Base-by-base conservation (phyloP, 1,140 invertebrate genomes). In the Patella vulgata region DNA sequence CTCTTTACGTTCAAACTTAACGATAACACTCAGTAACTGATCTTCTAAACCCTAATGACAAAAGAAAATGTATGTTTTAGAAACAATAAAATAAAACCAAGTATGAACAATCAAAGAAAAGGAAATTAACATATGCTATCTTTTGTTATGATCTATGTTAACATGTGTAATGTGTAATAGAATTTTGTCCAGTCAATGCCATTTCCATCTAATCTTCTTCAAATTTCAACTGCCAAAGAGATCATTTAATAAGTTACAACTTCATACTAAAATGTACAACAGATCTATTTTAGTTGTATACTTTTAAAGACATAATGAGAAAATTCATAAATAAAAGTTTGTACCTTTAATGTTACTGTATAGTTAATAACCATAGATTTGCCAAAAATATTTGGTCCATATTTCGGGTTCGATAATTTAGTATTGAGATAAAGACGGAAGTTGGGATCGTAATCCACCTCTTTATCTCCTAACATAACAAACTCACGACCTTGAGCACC, bases 311-410 rank as follows among this genome's bases (percentile, higher is more conserved):
- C n/a, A n/a, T n/a, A n/a, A n/a, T n/a, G n/a, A n/a, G n/a, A n/a
- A n/a, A n/a, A n/a, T n/a, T n/a, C n/a, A n/a, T n/a, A n/a, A n/a
- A n/a, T n/a, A n/a, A n/a, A n/a, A n/a, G n/a, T 36, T 14, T 82
- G 76, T 81, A 91, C 90, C 66, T 88, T 89, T 31, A 91, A 84
- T 3, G 94, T 96, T 0, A 96, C 92, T 30, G 91, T 94, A 71
- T 94, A 96, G 83, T 97, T 96, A 53, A 97, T 95, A 17, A 97
- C 91, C 66, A 91, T 87, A 0, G 92, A 90, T 79, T 92, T 94
- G 0, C 93, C 90, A 80, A 93, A 96, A 0, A 93, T 88, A 17
- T 92, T 88, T 1, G 93, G 91, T 80, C 92, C 89, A 63, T 95
- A 92, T 70, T 89, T 88, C 1, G 94, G 94, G 86, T 96, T 96